Evolutionary conservation across 2,797 vertebrate species (phyloP), one percentile per base, ranked within the genome.

Genomic region (Fringilla coelebs): DNA sequence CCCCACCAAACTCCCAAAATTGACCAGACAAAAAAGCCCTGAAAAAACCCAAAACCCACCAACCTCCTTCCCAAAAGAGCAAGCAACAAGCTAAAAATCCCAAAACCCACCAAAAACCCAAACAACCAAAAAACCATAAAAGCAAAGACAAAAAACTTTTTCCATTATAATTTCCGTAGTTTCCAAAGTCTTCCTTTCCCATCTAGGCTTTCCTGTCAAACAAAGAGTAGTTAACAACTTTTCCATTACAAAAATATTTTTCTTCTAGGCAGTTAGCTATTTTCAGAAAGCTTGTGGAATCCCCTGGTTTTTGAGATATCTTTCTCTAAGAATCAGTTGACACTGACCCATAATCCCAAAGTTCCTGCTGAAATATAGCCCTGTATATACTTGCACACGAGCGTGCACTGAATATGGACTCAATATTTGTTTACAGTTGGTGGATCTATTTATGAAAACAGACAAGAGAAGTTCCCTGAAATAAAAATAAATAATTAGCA

Each of bases 1-100:
- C 1, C 4, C 1, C 11, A 36, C 18, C 6, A n/a, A 20, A 0
- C 1, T 4, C 9, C 10, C 6, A 10, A 43, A 41, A 57, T 7
- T 1, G 49, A 32, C 4, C 4, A 3, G 31, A 8, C 6, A 67
- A 60, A 75, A 49, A 21, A 14, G 24, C 2, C 4, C 12, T 43
- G 28, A 13, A 67, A n/a, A 43, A 43, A 17, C 2, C 3, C 34
- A 7, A 49, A 43, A 7, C 2, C 3, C 6, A 36, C 2, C 14
- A 34, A 11, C 3, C 4, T 3, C 7, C 26, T 31, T 22, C 32
- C 11, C 13, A 3, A 17, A 48, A 46, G 49, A 26, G 0, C 9
- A 31, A 65, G 4, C 3, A 74, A 66, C 7, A 18, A 58, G 18
- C 6, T 10, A 43, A 36, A 73, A 66, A 25, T 41, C 4, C 13